A percentile compares a stretch with the other conserved stretches of the same genome.
Evolutionary conservation across 1,140 invertebrate genomes (phyloP).

Genomic region (Lamellibrachia luymesi): DNA sequence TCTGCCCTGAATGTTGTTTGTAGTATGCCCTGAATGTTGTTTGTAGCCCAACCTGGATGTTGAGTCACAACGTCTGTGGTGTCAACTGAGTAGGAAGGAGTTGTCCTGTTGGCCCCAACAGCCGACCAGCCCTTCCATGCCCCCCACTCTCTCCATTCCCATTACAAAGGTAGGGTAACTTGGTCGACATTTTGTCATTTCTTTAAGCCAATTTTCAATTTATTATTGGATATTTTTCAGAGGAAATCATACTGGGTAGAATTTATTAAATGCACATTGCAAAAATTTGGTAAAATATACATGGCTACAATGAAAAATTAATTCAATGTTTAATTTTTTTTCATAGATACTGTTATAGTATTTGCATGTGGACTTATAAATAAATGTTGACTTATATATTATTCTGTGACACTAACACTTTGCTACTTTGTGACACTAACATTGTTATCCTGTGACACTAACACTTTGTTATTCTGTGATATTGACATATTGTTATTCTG

Average conservation of each 20-base stretch:
- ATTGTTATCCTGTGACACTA: neutral
- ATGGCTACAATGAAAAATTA: too few relatives aligned
- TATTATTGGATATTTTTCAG: too few relatives aligned
- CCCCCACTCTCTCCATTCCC: neutral
- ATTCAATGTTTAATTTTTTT: too few relatives aligned
- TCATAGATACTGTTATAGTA: too few relatives aligned
- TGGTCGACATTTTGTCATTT: neutral
- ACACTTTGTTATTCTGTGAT: neutral
- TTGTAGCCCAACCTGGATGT: neutral
- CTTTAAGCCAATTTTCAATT: neutral
- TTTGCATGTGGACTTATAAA: too few relatives aligned
- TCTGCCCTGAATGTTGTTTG: neutral
- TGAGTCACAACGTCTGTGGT: neutral
- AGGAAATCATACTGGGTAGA: too few relatives aligned
- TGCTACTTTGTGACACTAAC: neutral
- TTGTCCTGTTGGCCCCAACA: neutral
- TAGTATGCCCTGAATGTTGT: neutral
- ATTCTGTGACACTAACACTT: neutral
- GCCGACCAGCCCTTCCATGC: neutral
- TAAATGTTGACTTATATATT: too few relatives aligned
- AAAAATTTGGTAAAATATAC: too few relatives aligned
- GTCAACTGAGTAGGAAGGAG: neutral
- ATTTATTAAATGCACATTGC: too few relatives aligned
- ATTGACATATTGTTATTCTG: neutral
- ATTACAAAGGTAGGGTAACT: neutral